phyloP scores from a whole-genome alignment of 2,888 invertebrate genomes.

The Dioctria linearis region DNA sequence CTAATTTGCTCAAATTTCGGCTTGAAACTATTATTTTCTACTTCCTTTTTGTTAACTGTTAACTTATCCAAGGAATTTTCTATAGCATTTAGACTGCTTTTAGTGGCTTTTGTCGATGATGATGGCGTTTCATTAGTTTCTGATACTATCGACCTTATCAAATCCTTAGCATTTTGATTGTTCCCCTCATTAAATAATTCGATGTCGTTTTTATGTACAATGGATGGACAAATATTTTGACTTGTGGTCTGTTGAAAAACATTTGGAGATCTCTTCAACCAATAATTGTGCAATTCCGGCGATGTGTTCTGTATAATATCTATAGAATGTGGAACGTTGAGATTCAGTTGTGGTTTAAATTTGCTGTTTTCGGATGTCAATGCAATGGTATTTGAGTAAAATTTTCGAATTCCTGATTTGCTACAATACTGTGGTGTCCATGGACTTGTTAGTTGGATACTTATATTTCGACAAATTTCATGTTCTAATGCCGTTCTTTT shows the following conservation, averaged over 20 bases:
- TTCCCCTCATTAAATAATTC: constrained; percentile 55
- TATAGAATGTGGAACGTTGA: constrained; percentile 66
- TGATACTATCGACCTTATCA: constrained; percentile 54
- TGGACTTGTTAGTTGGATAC: constrained; percentile 73
- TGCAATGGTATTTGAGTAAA: constrained; percentile 59
- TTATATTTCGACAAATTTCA: constrained; percentile 73
- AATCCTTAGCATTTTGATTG: constrained; percentile 45
- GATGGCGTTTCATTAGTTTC: background rate
- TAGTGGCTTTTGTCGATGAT: too few species aligned
- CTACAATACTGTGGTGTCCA: constrained; percentile 80
- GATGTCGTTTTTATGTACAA: constrained; percentile 62
- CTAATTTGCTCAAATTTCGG: constrained; percentile 15
- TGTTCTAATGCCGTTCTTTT: constrained; percentile 71
- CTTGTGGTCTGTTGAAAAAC: constrained; percentile 62
- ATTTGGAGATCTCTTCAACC: constrained; percentile 61
- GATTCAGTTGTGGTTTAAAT: constrained; percentile 67
- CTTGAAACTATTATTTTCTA: constrained; percentile 10
- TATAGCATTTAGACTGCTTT: constrained; percentile 1
- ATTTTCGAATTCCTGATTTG: constrained; percentile 61
- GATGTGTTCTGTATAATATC: constrained; percentile 53
- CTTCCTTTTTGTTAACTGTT: constrained; percentile 33
- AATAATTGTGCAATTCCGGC: constrained; percentile 61
- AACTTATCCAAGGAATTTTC: constrained; percentile 47
- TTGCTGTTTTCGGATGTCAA: constrained; percentile 64
- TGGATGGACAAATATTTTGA: constrained; percentile 60